Conservation (phyloP, 2,113 vertebrate genomes). For the Ophiodon elongatus region DNA sequence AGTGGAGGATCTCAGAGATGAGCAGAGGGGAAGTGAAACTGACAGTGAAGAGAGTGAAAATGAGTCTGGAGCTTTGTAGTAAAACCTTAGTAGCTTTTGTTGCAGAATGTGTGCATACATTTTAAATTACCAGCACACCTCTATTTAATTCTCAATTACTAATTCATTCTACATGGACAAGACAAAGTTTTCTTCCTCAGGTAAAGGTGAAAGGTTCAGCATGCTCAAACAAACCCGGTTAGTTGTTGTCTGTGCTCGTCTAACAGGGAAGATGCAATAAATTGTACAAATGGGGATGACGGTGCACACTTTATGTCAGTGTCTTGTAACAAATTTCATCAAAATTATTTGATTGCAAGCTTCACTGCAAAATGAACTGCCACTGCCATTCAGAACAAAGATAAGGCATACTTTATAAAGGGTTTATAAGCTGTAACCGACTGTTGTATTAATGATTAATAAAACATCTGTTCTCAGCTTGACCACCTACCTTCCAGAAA, state of each 20-base stretch:
- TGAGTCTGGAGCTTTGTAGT: neutral
- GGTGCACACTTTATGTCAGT: too few species aligned
- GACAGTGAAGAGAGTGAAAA: constrained; percentile 29
- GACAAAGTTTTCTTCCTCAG: neutral
- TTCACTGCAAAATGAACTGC: too few species aligned
- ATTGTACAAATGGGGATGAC: neutral
- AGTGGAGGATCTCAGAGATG: constrained; percentile 62
- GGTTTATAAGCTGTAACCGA: too few species aligned
- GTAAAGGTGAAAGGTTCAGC: neutral
- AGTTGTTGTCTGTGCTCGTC: neutral
- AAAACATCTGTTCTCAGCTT: neutral
- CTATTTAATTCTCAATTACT: neutral
- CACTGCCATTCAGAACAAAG: neutral
- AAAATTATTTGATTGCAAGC: neutral
- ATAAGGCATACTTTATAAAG: neutral
- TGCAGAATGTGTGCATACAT: neutral
- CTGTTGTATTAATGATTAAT: neutral
- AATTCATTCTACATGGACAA: neutral
- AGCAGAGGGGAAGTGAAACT: constrained; percentile 45
- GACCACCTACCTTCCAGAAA: neutral
- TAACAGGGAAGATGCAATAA: neutral
- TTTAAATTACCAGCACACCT: neutral
- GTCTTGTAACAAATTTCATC: neutral
- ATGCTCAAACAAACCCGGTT: neutral
- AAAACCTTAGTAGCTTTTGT: neutral